Base-by-base conservation (phyloP, 2,888 invertebrate species). In the Nephrocerus scutellatus region DNA sequence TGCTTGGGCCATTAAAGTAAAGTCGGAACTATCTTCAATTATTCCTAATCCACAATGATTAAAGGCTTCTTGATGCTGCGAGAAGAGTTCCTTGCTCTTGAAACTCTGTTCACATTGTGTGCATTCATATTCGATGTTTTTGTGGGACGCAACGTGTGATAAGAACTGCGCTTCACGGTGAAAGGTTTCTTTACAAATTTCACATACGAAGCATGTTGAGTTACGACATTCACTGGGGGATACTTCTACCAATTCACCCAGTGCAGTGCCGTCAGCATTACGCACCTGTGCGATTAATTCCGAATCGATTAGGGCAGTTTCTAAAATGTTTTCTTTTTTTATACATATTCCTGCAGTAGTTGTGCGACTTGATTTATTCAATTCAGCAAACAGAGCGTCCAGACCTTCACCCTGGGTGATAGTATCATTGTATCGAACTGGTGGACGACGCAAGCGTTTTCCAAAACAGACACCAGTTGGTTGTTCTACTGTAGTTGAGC, bases 71-170 rank as follows among this genome's bases (percentile, higher is more conserved):
- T 81, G 80, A 63, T 84, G 83, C 12, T 70, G 54, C 14, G 64
- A 65, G 48, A 80, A 71, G 32, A 60, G 62, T 4, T 73, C 64
- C 42, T 74, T 70, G 3, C 71, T 72, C 8, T 68, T 56, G 57
- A 74, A 77, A 21, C 63, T 57, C 20, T 62, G 60, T 9, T 63
- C 59, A 53, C 80, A 80, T 39, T 70, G 62, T 2, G 47, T 60
- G 60, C 82, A 83, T 52, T 74, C 75, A 58, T 75, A 80, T 35
- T 69, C 66, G 12, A 77, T 72, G 12, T 73, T 74, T 41, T 77
- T 77, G 59, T 83, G 83, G 32, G 71, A 71, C 29, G 74, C 72
- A 39, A 76, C 69, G 55, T 80, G 79, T 5, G 74, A 69, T 66
- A 74, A 71, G 57, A 74, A 74, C 6, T 70, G 66, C 0, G 69